These are phyloP conservation scores for Colinus virginianus DNA, from an alignment of 2,113 vertebrate species.

Conservation along the genomic window DNA sequence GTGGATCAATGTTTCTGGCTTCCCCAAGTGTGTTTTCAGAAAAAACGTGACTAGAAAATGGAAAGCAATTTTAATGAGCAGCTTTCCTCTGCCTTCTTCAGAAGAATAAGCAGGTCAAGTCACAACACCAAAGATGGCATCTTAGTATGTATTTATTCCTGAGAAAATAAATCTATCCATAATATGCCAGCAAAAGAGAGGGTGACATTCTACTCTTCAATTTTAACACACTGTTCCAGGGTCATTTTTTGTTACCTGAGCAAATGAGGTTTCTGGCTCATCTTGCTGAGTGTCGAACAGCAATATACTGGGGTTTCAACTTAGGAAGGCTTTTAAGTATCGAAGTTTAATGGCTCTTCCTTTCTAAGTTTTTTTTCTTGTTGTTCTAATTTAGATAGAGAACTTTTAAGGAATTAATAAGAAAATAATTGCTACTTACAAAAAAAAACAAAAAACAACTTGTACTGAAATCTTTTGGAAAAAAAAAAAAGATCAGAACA, in stretches of 20 bases:
- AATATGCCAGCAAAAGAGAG: not conserved
- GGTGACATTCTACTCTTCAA: not conserved
- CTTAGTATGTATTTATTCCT: not conserved
- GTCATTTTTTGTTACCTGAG: not conserved
- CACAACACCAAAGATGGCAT: not conserved
- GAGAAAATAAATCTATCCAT: not conserved
- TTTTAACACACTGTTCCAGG: not conserved
- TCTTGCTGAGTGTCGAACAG: not conserved
- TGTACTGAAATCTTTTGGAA: not conserved
- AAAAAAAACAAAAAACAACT: not conserved
- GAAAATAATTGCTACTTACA: not conserved
- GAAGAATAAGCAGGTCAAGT: not conserved
- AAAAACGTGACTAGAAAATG: not conserved
- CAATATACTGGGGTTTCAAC: not conserved
- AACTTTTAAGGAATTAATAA: not conserved
- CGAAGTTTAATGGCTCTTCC: not conserved
- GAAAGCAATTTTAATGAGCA: conserved; percentile 23
- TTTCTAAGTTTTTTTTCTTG: not conserved
- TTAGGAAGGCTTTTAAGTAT: not conserved
- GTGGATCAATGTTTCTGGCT: not conserved
- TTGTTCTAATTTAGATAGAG: not conserved
- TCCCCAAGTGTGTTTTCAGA: not conserved
- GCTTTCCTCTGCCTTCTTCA: not conserved
- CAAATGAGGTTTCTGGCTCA: not conserved
- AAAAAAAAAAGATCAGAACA: not conserved